Evolutionary conservation across 2,113 vertebrate species (phyloP).

Genomic region (Microtus richardsoni): DNA sequence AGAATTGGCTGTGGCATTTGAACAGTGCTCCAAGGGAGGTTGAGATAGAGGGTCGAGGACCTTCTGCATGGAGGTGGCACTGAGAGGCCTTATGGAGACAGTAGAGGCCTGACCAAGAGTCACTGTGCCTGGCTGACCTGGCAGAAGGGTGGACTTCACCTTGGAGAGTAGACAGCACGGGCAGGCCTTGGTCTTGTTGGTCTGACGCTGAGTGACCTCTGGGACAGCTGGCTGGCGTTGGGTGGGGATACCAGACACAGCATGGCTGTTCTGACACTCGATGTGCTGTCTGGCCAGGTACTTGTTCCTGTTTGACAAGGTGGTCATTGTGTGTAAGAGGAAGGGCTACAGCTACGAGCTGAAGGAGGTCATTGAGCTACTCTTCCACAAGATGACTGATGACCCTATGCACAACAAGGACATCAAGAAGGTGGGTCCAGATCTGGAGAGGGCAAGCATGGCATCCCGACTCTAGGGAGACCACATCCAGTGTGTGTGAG

Average conservation of each 20-base stretch:
- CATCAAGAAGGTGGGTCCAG: conserved; percentile 93
- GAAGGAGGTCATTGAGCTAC: conserved; percentile 97
- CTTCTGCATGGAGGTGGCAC: background rate
- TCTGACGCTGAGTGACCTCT: rapidly evolving
- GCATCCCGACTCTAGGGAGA: too few species aligned
- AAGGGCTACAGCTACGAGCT: conserved; percentile 97
- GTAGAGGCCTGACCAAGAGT: rapidly evolving
- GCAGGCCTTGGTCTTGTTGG: background rate
- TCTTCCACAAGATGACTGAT: conserved; percentile 96
- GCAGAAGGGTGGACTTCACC: background rate
- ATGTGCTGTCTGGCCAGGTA: conserved; percentile 87
- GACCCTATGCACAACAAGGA: conserved; percentile 98
- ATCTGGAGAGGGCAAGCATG: rapidly evolving
- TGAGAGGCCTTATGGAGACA: background rate
- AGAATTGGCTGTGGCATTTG: rapidly evolving
- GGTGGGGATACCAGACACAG: background rate
- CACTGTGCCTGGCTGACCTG: rapidly evolving
- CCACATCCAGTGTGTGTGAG: rapidly evolving
- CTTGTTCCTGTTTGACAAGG: conserved; percentile 99
- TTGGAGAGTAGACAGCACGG: rapidly evolving
- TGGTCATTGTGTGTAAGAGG: conserved; percentile 98
- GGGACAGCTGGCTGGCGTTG: background rate
- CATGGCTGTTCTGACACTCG: background rate
- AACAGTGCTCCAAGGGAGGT: background rate
- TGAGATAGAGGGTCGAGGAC: background rate